These are phyloP conservation scores for Stictonetta naevosa DNA, from an alignment of 2,113 vertebrate genomes.

Conservation along the genomic window DNA sequence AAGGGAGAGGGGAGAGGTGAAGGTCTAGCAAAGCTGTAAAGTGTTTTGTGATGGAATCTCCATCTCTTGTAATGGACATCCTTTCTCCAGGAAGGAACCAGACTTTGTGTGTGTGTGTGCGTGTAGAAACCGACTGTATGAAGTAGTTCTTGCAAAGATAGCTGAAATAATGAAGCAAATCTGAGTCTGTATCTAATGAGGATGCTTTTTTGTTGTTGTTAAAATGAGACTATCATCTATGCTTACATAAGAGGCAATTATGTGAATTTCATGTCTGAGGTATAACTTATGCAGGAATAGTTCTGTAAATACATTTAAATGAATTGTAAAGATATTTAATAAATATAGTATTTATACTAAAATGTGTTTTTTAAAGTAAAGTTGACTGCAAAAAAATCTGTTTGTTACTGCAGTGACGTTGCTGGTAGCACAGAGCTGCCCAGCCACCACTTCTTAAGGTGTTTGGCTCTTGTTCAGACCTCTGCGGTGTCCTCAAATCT, in stretches of 20 bases:
- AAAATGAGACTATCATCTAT: conserved; percentile 79
- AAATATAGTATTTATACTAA: conserved; percentile 96
- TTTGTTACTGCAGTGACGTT: neutral
- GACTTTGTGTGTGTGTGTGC: neutral
- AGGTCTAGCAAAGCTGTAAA: neutral
- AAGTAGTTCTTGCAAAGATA: conserved; percentile 67
- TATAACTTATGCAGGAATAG: conserved; percentile 87
- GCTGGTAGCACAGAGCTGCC: neutral
- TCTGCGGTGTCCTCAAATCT: neutral
- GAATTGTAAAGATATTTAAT: conserved; percentile 95
- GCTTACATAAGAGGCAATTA: conserved; percentile 78
- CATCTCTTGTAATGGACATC: neutral
- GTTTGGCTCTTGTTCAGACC: neutral
- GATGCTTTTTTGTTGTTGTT: conserved; percentile 73
- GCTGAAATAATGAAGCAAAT: conserved; percentile 51
- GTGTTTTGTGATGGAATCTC: neutral
- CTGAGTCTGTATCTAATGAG: conserved; percentile 74
- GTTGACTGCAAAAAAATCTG: neutral
- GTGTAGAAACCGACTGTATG: conserved; percentile 41
- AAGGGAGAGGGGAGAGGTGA: neutral
- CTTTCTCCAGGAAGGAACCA: conserved; percentile 6
- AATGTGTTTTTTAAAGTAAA: conserved; percentile 3
- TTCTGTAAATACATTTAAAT: conserved; percentile 89
- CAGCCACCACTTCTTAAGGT: fast-evolving
- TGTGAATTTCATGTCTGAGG: conserved; percentile 83